Conservation (phyloP, 2,797 vertebrate genomes). For the Phylloscopus collybita region DNA sequence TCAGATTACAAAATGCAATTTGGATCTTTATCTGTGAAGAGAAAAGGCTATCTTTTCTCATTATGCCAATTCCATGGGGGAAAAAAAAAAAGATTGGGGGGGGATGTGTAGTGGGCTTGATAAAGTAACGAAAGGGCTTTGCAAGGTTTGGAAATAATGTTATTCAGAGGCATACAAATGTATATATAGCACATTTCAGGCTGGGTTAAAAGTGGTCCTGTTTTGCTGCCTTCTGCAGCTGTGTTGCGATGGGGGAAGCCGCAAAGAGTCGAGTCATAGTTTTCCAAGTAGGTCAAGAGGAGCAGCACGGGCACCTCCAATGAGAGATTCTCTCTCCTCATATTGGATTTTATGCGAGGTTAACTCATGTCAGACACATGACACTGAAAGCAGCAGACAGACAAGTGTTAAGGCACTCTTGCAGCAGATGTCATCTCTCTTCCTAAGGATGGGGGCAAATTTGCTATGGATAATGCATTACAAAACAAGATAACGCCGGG, state of each 20-base stretch:
- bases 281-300: constrained; percentile 74
- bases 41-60: constrained; percentile 19
- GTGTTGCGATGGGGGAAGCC: neutral
- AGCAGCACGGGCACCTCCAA: constrained; percentile 21
- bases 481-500: constrained; percentile 41
- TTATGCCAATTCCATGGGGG: neutral
- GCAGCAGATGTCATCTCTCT: constrained; percentile 67
- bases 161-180: neutral
- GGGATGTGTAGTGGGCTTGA: neutral
- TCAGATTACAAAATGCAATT: constrained; percentile 56
- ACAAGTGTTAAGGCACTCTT: constrained; percentile 63
- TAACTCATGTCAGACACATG: constrained; percentile 71
- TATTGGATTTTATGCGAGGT: constrained; percentile 60
- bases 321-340: constrained; percentile 27
- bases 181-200: neutral
- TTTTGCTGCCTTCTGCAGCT: constrained; percentile 33
- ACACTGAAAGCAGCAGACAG: constrained; percentile 69
- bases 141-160: constrained; percentile 6
- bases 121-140: neutral
- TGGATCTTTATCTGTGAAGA: constrained; percentile 35
- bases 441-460: constrained; percentile 71
- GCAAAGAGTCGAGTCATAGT: constrained; percentile 29
- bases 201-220: neutral
- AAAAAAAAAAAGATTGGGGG: too few relatives aligned
- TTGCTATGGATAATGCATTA: constrained; percentile 54